Percentiles rank a stretch among this genome's conserved stretches.
phyloP scores from a whole-genome alignment of 2,888 invertebrate genomes.

The Epinotia ramella region DNA sequence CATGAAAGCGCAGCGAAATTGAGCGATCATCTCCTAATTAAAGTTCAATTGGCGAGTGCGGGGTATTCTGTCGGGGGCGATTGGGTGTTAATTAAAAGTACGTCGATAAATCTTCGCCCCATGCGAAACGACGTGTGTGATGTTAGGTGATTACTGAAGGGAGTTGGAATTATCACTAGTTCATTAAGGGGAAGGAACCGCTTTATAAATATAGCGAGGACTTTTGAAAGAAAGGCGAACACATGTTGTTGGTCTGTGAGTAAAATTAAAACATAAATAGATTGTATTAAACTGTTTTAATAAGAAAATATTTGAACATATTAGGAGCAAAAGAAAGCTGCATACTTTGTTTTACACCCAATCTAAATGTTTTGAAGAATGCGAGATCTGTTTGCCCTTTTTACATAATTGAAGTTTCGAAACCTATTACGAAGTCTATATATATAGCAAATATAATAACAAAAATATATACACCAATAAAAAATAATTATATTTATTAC shows the following conservation, averaged over 20 bases:
- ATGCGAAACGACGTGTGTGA: constrained; percentile 72
- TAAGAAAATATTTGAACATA: no score
- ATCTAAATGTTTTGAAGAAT: no score
- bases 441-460: no score
- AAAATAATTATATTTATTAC: not conserved
- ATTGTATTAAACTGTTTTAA: not conserved
- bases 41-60: constrained; percentile 52
- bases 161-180: constrained; percentile 58
- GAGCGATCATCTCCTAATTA: constrained; percentile 64
- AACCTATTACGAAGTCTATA: no score
- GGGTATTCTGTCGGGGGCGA: constrained; percentile 53
- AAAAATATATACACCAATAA: no score
- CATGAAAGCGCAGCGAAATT: constrained; percentile 52
- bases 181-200: constrained; percentile 34
- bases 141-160: constrained; percentile 55
- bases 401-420: no score
- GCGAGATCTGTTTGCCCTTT: no score
- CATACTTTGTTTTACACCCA: not conserved
- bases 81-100: constrained; percentile 76
- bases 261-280: not conserved
- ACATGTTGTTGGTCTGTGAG: constrained; percentile 17
- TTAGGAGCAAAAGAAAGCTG: not conserved
- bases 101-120: constrained; percentile 75
- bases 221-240: constrained; percentile 11
- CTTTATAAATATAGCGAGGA: constrained; percentile 30